Base-by-base conservation (phyloP, 2,888 invertebrate genomes). In the Urechis unicinctus region DNA sequence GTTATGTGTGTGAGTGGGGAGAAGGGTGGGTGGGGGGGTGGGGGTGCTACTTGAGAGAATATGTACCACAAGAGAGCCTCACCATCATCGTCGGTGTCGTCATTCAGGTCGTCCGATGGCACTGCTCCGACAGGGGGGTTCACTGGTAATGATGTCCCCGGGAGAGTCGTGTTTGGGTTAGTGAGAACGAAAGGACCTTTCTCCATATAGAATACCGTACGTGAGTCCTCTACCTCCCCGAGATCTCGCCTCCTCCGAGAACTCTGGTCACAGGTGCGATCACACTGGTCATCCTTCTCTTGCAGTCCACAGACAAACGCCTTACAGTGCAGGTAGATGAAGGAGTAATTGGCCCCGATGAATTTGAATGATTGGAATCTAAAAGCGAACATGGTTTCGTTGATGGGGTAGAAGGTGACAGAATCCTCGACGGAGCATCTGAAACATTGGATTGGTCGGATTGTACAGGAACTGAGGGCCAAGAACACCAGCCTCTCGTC, bases 281-380 rank as follows among this genome's bases (percentile, higher is more conserved):
- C 61, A 49, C 61, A 61, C 22, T 51, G 44, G 1, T 43, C 56
- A 17, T 52, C 62, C 47, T 64, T 56, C 52, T 56, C 56, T n/a
- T 52, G 41, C n/a, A 17, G 1, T 26, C 60, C 50, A 54, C 73
- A 73, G 9, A 73, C 66, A 47, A 65, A 60, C 2, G 66, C 68
- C 30, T 67, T 60, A 57, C 73, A 73, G 57, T 70, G 68, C 2
- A 73, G 51, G 45, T 66, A 65, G 17, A 73, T 64, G 26, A 61
- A 50, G 17, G 57, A 48, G 41, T 53, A 64, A 31, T 52, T 57
- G n/a, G n/a, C n/a, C 5, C 43, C 62, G 41, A 30, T 28, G 51
- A 60, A 60, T 17, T 36, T 21, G 53, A 74, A 70, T 1, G 70
- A 66, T 59, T 67, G 66, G 54, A 68, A 69, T 2, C 69, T 57